Evolutionary conservation across 2,797 vertebrate genomes (phyloP).

Genomic region (Macroramphosus scolopax): DNA sequence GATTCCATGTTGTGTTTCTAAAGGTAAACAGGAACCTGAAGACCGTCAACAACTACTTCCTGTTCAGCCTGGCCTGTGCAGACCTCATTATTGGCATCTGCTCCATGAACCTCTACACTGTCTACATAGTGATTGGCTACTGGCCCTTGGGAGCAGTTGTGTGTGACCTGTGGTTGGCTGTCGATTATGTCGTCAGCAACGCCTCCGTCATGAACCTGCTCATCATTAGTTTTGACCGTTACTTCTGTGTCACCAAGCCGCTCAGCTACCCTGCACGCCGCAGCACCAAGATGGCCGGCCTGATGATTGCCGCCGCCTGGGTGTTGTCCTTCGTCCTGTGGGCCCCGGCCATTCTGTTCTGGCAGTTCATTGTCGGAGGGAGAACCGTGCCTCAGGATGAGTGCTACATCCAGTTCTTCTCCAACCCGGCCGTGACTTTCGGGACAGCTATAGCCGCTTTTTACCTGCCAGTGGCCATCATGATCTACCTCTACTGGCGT

Average conservation of each 20-base stretch:
- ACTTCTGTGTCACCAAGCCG: conserved; percentile 99
- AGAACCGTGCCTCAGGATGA: conserved; percentile 82
- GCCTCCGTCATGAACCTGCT: conserved; percentile 98
- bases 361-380: conserved; percentile 92
- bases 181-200: conserved; percentile 96
- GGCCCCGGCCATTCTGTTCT: conserved; percentile 96
- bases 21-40: conserved; percentile 97
- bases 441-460: conserved; percentile 95
- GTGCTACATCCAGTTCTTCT: conserved; percentile 97
- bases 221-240: conserved; percentile 97
- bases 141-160: conserved; percentile 94
- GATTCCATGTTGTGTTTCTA: conserved; percentile 52
- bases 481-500: conserved; percentile 94
- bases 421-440: conserved; percentile 91
- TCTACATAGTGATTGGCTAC: conserved; percentile 93
- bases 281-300: conserved; percentile 93
- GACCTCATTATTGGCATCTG: conserved; percentile 94
- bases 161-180: conserved; percentile 96
- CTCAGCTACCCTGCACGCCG: conserved; percentile 91
- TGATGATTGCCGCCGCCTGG: conserved; percentile 96
- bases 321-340: conserved; percentile 93
- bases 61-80: conserved; percentile 95
- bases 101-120: conserved; percentile 97
- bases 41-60: conserved; percentile 98
- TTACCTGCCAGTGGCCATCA: conserved; percentile 95